Base-by-base conservation (phyloP, 2,113 vertebrate genomes). In the rabbit (Oryctolagus cuniculus) region DNA sequence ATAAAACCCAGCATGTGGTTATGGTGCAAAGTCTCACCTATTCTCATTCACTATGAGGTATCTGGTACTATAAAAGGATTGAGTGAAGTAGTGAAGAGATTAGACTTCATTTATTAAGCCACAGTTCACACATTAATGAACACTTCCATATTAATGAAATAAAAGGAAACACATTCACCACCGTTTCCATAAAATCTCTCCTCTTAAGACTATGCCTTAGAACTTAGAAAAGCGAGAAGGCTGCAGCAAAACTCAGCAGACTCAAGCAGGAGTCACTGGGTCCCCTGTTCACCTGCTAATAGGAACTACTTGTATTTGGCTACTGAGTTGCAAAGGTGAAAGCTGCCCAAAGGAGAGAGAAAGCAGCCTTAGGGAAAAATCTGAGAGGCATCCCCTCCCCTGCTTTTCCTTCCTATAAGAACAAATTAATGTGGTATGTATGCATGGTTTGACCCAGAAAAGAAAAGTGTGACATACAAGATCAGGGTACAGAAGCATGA, bases 391-490 rank as follows among this genome's bases (percentile, higher is more conserved):
- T 22, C 34, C 5, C 38, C 10, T 24, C 27, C 44, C 22, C 10
- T 21, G 10, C 10, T 58, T 67, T 86, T 58, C 24, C 44, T 73
- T 80, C 6, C 13, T 77, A 4, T 61, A 44, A 80, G 16, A 80
- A 53, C 27, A 79, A 87, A 69, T 83, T 55, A 73, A 67, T 74
- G 49, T 12, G 78, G n/a, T 22, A 38, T 29, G n/a, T 22, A 38
- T 36, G 38, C n/a, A 61, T 72, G 49, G 67, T 92, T 44, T 84
- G 44, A 84, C 38, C 66, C 86, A 92, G 84, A 87, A 73, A 93
- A 80, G 73, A 27, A 66, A n/a, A 38, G 6, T 72, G 36, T 63
- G 51, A 44, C 24, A 51, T 61, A 34, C 49, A 64, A 16, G n/a
- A 72, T 34, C 44, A 89, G 53, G 36, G 22, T 53, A 88, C 4